Base-by-base conservation (phyloP, 2,888 invertebrate species). In the Trichogramma evanescens region DNA sequence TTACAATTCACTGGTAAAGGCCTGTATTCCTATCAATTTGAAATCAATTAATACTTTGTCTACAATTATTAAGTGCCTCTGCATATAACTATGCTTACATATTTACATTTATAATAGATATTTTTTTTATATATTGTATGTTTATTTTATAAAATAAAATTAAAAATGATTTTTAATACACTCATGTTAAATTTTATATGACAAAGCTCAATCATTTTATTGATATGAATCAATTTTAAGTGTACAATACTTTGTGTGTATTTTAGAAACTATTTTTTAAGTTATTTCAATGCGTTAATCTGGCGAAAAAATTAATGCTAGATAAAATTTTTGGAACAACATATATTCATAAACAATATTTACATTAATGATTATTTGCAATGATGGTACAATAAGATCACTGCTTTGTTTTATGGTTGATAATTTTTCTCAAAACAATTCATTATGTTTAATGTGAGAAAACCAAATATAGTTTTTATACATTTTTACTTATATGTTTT, bases 81-180 rank as follows among this genome's bases (percentile, higher is more conserved):
- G 50, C 42, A 9, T 63, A 41, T 54, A 42, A 59, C 56, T 59
- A 53, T 8, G 50, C 54, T 59, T 52, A 62, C 38, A 62, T 64
- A 64, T 64, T 62, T 64, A 64, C 62, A 64, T 59, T 56, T 59
- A 59, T 62, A 59, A 55, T 43, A 62, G 54, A 61, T 61, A 54
- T 56, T 59, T 61, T 59, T 61, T 51, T 56, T 56, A 53, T 59
- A 56, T 52, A 50, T 54, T 61, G 56, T 59, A 54, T 48, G 49
- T 39, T 56, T 56, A 50, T 58, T 58, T 61, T 54, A 55, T 50
- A 54, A 59, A 59, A 62, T 57, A 59, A 64, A 64, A 64, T 64
- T 26, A 26, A 26, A 26, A 26, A 26, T 26, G 26, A 26, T 26
- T 26, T 26, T 26, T 26, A 26, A 26, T 26, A 26, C 26, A 26